phyloP scores from a whole-genome alignment of 2,888 invertebrate genomes.

The Ophraella communa region DNA sequence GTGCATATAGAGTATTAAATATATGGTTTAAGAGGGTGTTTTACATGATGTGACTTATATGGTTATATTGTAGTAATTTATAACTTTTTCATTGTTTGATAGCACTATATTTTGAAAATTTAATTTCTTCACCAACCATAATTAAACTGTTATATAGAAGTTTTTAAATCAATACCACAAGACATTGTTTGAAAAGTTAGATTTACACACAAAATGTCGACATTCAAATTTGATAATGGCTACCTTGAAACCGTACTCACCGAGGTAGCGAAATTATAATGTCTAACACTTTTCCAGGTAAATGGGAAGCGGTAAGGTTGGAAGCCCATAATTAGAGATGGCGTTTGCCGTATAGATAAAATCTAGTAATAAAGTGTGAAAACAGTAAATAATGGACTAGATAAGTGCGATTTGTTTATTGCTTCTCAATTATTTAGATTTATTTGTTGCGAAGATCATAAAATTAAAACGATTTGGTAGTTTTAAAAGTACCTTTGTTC shows the following conservation, averaged over 20 bases:
- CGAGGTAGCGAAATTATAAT: constrained; percentile 7
- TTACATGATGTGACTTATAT: no score
- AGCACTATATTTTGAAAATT: no score
- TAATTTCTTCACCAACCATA: no score
- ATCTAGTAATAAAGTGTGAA: constrained; percentile 20
- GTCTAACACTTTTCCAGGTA: constrained; percentile 7
- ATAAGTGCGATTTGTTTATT: constrained; percentile 13
- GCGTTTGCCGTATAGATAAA: constrained; percentile 9
- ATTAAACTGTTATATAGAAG: no score
- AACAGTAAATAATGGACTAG: constrained; percentile 8
- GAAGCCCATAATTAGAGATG: constrained; percentile 14
- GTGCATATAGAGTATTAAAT: no score
- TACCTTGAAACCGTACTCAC: background rate
- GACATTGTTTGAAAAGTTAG: no score
- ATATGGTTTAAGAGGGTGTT: no score
- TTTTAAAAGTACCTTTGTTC: background rate
- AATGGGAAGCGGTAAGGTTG: constrained; percentile 3
- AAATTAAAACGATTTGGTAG: constrained; percentile 4
- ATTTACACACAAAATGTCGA: background rate
- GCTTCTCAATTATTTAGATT: constrained; percentile 6
- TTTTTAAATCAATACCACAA: no score
- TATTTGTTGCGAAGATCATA: constrained; percentile 12
- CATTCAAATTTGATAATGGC: background rate
- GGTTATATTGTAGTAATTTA: no score
- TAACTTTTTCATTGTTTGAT: no score